These are phyloP conservation scores for Seriola quinqueradiata DNA, from an alignment of 2,113 vertebrate genomes.

Conservation along the genomic window DNA sequence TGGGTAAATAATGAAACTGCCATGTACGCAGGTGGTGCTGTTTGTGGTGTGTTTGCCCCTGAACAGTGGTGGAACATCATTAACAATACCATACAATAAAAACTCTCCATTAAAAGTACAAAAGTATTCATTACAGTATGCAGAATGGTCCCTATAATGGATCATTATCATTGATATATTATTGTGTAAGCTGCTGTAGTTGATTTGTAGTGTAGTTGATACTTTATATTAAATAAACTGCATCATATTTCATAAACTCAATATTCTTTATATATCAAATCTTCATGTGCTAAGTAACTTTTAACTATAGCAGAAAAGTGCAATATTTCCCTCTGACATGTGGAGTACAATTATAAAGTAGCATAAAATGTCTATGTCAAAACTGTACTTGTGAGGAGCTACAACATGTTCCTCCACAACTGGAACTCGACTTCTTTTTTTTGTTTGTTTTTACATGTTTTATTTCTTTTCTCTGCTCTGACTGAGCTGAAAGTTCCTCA, in stretches of 20 bases:
- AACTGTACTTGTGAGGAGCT: neutral
- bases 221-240: too few relatives aligned
- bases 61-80: too few relatives aligned
- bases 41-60: neutral
- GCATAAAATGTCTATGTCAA: too few relatives aligned
- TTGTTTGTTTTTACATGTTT: slow-evolving; percentile 25
- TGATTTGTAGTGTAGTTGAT: too few relatives aligned
- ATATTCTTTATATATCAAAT: too few relatives aligned
- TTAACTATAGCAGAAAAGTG: too few relatives aligned
- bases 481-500: slow-evolving; percentile 12
- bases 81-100: too few relatives aligned
- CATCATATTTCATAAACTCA: too few relatives aligned
- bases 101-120: too few relatives aligned
- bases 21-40: neutral
- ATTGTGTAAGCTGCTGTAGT: neutral
- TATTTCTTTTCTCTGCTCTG: neutral
- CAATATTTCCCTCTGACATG: too few relatives aligned
- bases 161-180: neutral
- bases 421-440: neutral
- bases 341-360: too few relatives aligned
- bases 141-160: neutral
- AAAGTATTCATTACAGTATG: neutral
- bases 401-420: neutral
- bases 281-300: too few relatives aligned
- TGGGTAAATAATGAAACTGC: neutral